These are phyloP conservation scores for Brachyrhaphis roseni DNA, from an alignment of 2,797 vertebrate species.

Conservation along the genomic window DNA sequence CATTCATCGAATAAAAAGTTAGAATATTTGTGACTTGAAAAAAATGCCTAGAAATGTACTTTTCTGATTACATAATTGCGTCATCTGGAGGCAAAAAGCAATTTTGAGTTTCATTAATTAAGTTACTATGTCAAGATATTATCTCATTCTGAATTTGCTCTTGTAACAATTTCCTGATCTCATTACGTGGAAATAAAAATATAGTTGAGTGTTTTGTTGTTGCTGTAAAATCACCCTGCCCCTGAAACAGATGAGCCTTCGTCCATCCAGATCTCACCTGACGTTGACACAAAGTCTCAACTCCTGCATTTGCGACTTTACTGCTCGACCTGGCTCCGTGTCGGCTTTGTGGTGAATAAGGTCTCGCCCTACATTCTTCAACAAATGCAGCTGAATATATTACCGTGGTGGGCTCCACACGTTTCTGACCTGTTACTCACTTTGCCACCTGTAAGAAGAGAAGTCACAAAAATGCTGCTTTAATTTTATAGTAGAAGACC, in stretches of 20 bases:
- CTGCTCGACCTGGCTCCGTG: neutral
- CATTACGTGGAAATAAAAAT: neutral
- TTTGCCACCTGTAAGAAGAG: neutral
- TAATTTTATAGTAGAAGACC: neutral
- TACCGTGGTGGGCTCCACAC: neutral
- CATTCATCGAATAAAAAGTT: neutral
- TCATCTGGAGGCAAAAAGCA: neutral
- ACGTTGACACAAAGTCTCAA: neutral
- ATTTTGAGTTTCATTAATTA: neutral
- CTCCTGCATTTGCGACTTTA: neutral
- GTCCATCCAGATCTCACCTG: neutral
- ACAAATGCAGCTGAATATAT: conserved; percentile 2
- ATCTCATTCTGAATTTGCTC: neutral
- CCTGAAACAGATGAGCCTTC: neutral
- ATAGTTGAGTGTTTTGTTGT: neutral
- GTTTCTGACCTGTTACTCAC: neutral
- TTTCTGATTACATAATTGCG: neutral
- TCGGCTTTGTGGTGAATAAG: neutral
- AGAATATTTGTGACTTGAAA: neutral
- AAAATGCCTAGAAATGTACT: neutral
- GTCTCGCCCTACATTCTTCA: neutral
- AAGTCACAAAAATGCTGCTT: neutral
- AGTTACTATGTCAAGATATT: neutral
- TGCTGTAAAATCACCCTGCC: neutral
- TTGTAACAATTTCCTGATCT: neutral